Percentiles rank a stretch among this genome's conserved stretches.
These are phyloP conservation scores for Oophaga sylvatica DNA, from an alignment of 2,797 vertebrate genomes.

Conservation along the genomic window DNA sequence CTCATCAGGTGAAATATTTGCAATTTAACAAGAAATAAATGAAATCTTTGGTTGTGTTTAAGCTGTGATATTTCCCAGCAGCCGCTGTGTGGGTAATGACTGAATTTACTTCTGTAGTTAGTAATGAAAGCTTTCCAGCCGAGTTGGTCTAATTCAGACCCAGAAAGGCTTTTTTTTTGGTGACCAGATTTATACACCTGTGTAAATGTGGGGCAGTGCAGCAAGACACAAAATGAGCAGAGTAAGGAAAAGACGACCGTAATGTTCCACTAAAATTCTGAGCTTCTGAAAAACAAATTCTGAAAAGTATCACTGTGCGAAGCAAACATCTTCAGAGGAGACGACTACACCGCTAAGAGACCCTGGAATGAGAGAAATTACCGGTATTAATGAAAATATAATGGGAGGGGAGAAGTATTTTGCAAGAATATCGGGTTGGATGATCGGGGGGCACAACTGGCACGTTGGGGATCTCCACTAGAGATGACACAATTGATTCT, in stretches of 20 bases:
- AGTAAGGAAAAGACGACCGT: background rate
- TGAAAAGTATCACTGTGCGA: conserved; percentile 9
- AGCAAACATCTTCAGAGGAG: background rate
- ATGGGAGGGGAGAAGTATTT: too few relatives aligned
- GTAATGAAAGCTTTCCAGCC: conserved; percentile 26
- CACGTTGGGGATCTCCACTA: too few relatives aligned
- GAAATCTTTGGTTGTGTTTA: background rate
- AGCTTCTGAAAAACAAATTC: conserved; percentile 25
- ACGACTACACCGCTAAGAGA: background rate
- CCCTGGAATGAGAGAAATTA: background rate
- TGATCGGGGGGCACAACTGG: too few relatives aligned
- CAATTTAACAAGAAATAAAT: background rate
- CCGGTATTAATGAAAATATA: background rate
- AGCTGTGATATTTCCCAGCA: conserved; percentile 1
- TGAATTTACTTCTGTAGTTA: conserved; percentile 12
- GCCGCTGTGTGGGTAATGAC: conserved; percentile 3
- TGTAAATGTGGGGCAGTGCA: conserved; percentile 11
- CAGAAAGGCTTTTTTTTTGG: conserved; percentile 4
- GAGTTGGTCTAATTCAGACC: conserved; percentile 3
- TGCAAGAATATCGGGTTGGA: too few relatives aligned
- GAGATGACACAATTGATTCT: too few relatives aligned
- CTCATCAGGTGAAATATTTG: background rate
- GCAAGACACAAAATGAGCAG: background rate
- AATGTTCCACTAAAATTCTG: conserved; percentile 32
- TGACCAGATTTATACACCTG: conserved; percentile 22